phyloP scores from a whole-genome alignment of 2,113 vertebrate species.

The Brachyhypopomus occidentalis region DNA sequence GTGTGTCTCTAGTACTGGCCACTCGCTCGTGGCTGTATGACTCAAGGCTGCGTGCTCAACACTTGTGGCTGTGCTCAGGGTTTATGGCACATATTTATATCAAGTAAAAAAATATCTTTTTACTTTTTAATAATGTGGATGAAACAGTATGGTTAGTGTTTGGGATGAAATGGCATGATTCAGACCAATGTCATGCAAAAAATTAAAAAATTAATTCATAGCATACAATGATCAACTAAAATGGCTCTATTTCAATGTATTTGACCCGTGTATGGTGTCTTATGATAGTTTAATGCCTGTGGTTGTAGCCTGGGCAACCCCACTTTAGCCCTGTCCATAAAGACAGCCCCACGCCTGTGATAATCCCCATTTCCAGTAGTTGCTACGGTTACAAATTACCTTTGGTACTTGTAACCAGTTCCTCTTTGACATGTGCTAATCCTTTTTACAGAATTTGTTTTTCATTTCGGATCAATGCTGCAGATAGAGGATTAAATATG shows the following conservation, averaged over 20 bases:
- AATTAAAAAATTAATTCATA: neutral
- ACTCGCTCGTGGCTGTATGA: neutral
- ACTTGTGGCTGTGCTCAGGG: no score
- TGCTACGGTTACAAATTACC: slow-evolving; percentile 98
- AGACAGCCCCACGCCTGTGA: slow-evolving; percentile 82
- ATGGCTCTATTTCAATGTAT: slow-evolving; percentile 34
- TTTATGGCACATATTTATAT: neutral
- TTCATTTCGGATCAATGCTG: slow-evolving; percentile 80
- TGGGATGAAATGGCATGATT: neutral
- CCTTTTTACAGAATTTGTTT: slow-evolving; percentile 81
- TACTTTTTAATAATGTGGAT: neutral
- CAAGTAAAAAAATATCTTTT: neutral
- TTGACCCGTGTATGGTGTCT: slow-evolving; percentile 45
- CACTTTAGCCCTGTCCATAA: slow-evolving; percentile 70
- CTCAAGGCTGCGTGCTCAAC: neutral
- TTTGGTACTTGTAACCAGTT: slow-evolving; percentile 89
- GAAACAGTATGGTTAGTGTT: neutral
- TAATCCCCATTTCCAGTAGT: slow-evolving; percentile 93
- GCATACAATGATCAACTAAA: neutral
- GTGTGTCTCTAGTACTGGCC: neutral
- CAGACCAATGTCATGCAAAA: neutral
- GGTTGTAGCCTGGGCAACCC: slow-evolving; percentile 58
- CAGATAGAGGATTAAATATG: slow-evolving; percentile 73
- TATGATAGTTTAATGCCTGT: slow-evolving; percentile 50
- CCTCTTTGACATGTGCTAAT: slow-evolving; percentile 85